A percentile compares a stretch with the other conserved stretches of the same genome.
Evolutionary conservation across 2,797 vertebrate species (phyloP).

Genomic region (Gephyroberyx darwinii): DNA sequence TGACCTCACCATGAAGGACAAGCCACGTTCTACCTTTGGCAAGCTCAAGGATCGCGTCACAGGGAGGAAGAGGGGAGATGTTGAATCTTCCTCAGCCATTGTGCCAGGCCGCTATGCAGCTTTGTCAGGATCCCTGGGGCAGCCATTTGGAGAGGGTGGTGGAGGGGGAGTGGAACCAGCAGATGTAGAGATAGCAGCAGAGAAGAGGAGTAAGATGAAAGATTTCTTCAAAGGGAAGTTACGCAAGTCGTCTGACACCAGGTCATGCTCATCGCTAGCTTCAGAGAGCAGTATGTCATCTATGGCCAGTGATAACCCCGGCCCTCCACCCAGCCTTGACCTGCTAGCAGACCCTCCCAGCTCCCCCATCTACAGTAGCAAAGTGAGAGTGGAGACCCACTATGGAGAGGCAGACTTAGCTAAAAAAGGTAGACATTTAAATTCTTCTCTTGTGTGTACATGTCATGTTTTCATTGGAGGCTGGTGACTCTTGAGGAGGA

Average conservation of each 20-base stretch:
- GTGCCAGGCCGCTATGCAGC: conserved; percentile 88
- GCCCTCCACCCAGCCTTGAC: conserved; percentile 80
- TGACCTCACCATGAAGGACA: conserved; percentile 94
- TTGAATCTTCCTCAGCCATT: conserved; percentile 95
- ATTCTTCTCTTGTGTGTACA: neutral
- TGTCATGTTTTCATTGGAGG: neutral
- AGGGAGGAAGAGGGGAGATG: conserved; percentile 88
- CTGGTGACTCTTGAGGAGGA: neutral
- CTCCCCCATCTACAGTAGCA: conserved; percentile 87
- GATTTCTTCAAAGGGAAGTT: conserved; percentile 92
- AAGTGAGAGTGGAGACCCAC: conserved; percentile 83
- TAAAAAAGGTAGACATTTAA: conserved; percentile 75
- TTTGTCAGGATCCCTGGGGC: conserved; percentile 79
- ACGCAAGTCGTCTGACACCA: conserved; percentile 88
- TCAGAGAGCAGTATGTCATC: conserved; percentile 92
- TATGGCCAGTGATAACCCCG: conserved; percentile 84
- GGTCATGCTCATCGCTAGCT: conserved; percentile 91
- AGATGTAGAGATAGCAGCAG: conserved; percentile 73
- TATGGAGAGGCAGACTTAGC: conserved; percentile 82
- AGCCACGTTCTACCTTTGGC: conserved; percentile 91
- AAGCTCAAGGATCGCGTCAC: conserved; percentile 96
- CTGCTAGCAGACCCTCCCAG: conserved; percentile 80
- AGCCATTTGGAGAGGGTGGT: conserved; percentile 70
- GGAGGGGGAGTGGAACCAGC: conserved; percentile 66
- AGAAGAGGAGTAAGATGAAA: conserved; percentile 89